A percentile compares a stretch with the other conserved stretches of the same genome.
phyloP scores from a whole-genome alignment of 2,797 vertebrate genomes.

The Typhlichthys subterraneus region DNA sequence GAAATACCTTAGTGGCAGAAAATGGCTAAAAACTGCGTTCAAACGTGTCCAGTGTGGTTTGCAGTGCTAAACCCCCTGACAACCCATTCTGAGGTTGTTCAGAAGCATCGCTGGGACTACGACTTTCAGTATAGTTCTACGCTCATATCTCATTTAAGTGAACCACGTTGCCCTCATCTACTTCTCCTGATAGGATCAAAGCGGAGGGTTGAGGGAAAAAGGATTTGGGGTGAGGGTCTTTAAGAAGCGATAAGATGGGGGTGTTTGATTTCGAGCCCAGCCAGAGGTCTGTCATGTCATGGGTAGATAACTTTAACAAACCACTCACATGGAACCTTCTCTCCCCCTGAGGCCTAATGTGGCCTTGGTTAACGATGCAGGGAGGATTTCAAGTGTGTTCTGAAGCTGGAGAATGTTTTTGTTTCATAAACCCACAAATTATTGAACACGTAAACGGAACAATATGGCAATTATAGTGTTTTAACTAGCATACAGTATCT shows the following conservation, averaged over 20 bases:
- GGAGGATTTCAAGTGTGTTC: conserved; percentile 12
- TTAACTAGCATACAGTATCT: too few relatives aligned
- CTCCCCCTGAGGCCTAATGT: conserved; percentile 58
- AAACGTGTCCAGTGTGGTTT: too few relatives aligned
- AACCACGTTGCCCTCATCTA: conserved; percentile 12
- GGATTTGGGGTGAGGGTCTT: conserved; percentile 17
- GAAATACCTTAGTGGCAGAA: too few relatives aligned
- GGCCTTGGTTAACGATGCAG: conserved; percentile 62
- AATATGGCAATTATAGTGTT: too few relatives aligned
- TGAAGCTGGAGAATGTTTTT: neutral
- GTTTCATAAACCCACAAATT: too few relatives aligned
- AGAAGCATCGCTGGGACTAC: neutral
- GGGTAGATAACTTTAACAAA: conserved; percentile 63
- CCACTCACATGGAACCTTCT: conserved; percentile 55
- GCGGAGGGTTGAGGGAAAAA: conserved; percentile 23
- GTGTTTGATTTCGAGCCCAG: conserved; percentile 66
- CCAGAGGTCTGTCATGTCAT: conserved; percentile 57
- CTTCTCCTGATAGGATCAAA: conserved; percentile 58
- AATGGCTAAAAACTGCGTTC: too few relatives aligned
- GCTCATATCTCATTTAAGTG: neutral
- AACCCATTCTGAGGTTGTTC: neutral
- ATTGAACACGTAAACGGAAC: too few relatives aligned
- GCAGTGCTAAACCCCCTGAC: too few relatives aligned
- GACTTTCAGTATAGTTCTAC: neutral
- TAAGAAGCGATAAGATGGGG: conserved; percentile 63